Conservation (phyloP, 2,888 invertebrate species). For the Drosophila trichaetosa region DNA sequence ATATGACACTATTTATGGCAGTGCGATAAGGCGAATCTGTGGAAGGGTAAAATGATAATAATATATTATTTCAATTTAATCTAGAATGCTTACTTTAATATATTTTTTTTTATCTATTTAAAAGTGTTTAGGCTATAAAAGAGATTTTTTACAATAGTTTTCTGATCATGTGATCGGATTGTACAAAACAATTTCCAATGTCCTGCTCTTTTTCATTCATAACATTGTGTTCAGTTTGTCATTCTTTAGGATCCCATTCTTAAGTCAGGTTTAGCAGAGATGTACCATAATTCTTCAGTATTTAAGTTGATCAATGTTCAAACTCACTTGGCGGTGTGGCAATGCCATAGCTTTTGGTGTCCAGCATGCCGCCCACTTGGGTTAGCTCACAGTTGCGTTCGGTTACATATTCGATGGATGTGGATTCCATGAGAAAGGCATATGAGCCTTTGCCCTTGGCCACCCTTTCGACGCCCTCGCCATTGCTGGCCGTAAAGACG, state of each 20-base stretch:
- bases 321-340: conserved; percentile 95
- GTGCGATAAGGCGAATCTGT: conserved; percentile 97
- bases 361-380: conserved; percentile 95
- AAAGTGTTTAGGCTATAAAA: background rate
- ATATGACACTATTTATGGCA: conserved; percentile 96
- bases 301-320: background rate
- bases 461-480: conserved; percentile 96
- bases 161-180: background rate
- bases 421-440: conserved; percentile 99
- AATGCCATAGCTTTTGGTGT: conserved; percentile 98
- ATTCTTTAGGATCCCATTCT: background rate
- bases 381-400: conserved; percentile 95
- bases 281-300: background rate
- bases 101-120: background rate
- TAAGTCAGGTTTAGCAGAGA: background rate
- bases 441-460: conserved; percentile 93
- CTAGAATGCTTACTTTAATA: background rate
- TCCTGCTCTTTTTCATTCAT: background rate
- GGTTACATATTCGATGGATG: conserved; percentile 97
- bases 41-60: conserved; percentile 39
- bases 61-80: conserved; percentile 3
- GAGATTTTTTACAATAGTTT: too few species aligned
- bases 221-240: background rate
- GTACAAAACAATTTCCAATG: background rate
- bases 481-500: conserved; percentile 94